Percentiles rank a stretch among this genome's conserved stretches.
phyloP scores from a whole-genome alignment of 2,888 invertebrate species.

The Dicyrtomina minuta region DNA sequence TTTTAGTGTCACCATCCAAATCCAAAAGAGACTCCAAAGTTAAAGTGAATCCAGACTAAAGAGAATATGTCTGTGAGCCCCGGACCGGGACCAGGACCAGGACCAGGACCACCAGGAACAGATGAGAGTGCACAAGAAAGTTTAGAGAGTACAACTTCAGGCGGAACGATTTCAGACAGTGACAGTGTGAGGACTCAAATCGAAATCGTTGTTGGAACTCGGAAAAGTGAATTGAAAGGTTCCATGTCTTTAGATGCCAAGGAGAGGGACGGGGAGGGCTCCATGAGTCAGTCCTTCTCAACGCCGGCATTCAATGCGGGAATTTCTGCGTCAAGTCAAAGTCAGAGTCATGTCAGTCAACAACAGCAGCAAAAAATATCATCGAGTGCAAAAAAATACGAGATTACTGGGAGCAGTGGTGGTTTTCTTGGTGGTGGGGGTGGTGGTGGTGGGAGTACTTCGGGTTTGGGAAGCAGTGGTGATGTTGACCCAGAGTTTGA shows the following conservation, averaged over 20 bases:
- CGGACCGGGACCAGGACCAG: too few relatives aligned
- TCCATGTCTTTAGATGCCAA: not conserved
- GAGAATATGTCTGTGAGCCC: too few relatives aligned
- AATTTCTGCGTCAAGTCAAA: not conserved
- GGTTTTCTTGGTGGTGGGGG: not conserved
- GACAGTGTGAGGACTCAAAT: constrained; percentile 2
- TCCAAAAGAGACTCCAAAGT: too few relatives aligned
- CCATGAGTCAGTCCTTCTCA: not conserved
- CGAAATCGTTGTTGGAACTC: not conserved
- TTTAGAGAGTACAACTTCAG: not conserved
- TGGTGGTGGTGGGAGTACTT: not conserved
- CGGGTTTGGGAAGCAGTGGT: not conserved
- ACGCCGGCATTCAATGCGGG: too few relatives aligned
- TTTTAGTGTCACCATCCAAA: too few relatives aligned
- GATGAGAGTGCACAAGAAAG: constrained; percentile 3
- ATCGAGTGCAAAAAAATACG: constrained; percentile 19
- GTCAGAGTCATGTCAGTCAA: too few relatives aligned
- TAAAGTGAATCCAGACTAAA: too few relatives aligned
- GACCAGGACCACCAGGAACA: not conserved
- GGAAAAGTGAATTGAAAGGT: constrained; percentile 16
- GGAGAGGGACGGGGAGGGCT: not conserved
- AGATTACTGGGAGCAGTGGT: not conserved
- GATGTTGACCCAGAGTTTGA: constrained; percentile 26
- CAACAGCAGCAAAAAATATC: too few relatives aligned
- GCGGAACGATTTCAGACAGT: not conserved